A percentile compares a stretch with the other conserved stretches of the same genome.
These are phyloP conservation scores for Drosophila nannoptera DNA, from an alignment of 1,140 invertebrate genomes.

Conservation along the genomic window DNA sequence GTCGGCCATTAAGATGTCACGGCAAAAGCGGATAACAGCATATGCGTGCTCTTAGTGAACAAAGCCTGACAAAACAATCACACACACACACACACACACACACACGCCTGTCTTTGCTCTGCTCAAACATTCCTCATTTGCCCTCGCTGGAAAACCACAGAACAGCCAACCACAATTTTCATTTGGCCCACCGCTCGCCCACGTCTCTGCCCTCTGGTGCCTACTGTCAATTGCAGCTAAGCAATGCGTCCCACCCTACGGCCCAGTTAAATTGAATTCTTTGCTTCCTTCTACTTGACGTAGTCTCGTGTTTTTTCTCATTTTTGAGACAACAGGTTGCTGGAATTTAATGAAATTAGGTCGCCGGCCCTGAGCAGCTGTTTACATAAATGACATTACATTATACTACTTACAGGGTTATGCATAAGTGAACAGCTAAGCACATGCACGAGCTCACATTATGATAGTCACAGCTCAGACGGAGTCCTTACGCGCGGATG, in stretches of 20 bases:
- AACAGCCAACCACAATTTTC: constrained; percentile 13
- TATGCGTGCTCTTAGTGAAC: constrained; percentile 13
- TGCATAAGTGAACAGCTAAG: constrained; percentile 13
- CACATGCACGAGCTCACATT: not conserved
- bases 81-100: not conserved
- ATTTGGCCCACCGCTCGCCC: constrained; percentile 1
- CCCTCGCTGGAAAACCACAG: constrained; percentile 11
- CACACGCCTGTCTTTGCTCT: constrained; percentile 1
- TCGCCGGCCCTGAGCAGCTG: constrained; percentile 29
- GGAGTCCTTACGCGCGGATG: not conserved
- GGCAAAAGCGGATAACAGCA: constrained; percentile 10
- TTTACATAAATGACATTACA: constrained; percentile 16
- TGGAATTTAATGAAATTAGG: constrained; percentile 68
- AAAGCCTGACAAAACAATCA: constrained; percentile 1
- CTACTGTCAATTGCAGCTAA: constrained; percentile 55
- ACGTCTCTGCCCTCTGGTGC: not conserved
- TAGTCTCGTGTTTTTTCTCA: constrained; percentile 6
- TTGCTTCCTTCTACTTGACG: constrained; percentile 51
- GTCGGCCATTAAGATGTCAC: constrained; percentile 50
- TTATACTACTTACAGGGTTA: constrained; percentile 10
- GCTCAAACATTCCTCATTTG: constrained; percentile 41
- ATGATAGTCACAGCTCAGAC: constrained; percentile 7
- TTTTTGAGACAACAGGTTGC: constrained; percentile 61
- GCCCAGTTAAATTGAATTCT: constrained; percentile 70
- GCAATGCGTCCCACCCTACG: constrained; percentile 48